Evolutionary conservation across 2,888 invertebrate species (phyloP), one percentile per base, ranked within the genome.

Genomic region (Adelphocoris suturalis): DNA sequence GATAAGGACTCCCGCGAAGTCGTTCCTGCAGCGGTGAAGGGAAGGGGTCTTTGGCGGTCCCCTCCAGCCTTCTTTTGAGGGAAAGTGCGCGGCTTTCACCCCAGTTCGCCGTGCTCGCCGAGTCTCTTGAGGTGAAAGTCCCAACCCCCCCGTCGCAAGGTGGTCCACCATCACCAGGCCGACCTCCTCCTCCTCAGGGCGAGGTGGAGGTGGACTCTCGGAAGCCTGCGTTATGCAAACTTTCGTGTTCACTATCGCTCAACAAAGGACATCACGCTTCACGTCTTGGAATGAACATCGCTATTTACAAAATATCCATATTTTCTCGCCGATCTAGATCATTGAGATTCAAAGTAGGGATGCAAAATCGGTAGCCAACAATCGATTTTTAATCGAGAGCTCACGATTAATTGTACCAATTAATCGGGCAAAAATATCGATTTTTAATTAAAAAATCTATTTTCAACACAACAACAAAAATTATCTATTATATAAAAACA

Each of bases 71-170:
- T 3, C 47, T 46, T 37, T 47, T 19, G 37, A 80, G 78, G 78
- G 78, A 80, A 80, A 80, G 78, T 80, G 78, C 46, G 46, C 46
- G 47, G 78, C 78, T 80, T 80, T 80, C 78, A 80, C 78, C 46
- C 46, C 78, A 46, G 78, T 80, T 80, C 78, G 47, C 9, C 78
- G 16, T 37, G 37, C 37, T 37, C 37, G 37, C 3, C 37, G 37
- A 80, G 46, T 80, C n/a, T 47, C 12, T 46, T 47, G 47, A 80
- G 78, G 78, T 80, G 78, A 80, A 80, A 80, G 78, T 80, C 78
- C 78, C 14, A 47, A n/a, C 47, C 37, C 61, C 68, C 27, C 23
- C 68, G 12, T 68, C 68, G 16, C 7, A 52, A 12, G 68, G 12
- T 27, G 27, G 68, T 27, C 68, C 37, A 37, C 37, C 37, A 37